Evolutionary conservation across 1,140 invertebrate genomes (phyloP).

Genomic region (Lanistes nyassanus): DNA sequence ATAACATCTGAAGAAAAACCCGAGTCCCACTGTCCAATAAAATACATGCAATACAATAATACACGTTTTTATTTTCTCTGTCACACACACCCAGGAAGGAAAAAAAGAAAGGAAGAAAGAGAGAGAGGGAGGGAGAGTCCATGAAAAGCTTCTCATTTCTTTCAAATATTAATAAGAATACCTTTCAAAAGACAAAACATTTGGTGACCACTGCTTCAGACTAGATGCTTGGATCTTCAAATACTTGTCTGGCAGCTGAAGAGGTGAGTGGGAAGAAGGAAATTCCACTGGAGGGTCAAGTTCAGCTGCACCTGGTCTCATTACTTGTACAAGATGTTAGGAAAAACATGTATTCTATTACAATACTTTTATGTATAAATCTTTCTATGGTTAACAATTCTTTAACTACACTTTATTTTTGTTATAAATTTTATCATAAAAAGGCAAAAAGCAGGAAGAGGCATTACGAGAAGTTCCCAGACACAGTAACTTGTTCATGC

Average conservation of each 20-base stretch:
- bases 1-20: no score
- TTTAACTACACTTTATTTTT: no score
- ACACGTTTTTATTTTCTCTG: background rate
- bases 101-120: background rate
- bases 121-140: background rate
- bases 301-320: background rate
- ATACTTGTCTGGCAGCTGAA: background rate
- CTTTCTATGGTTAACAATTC: no score
- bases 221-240: background rate
- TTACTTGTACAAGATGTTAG: background rate
- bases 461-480: background rate
- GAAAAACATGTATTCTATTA: no score
- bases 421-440: background rate
- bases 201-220: background rate
- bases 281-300: slow-evolving; percentile 2
- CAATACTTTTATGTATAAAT: no score
- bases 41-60: no score
- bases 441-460: background rate
- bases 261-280: background rate
- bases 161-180: background rate
- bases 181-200: background rate
- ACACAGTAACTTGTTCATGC: no score
- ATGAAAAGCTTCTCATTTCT: background rate
- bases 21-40: no score
- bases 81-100: background rate